Evolutionary conservation across 2,888 invertebrate genomes (phyloP), one percentile per base, ranked within the genome.

Genomic region (Andrena camellia): DNA sequence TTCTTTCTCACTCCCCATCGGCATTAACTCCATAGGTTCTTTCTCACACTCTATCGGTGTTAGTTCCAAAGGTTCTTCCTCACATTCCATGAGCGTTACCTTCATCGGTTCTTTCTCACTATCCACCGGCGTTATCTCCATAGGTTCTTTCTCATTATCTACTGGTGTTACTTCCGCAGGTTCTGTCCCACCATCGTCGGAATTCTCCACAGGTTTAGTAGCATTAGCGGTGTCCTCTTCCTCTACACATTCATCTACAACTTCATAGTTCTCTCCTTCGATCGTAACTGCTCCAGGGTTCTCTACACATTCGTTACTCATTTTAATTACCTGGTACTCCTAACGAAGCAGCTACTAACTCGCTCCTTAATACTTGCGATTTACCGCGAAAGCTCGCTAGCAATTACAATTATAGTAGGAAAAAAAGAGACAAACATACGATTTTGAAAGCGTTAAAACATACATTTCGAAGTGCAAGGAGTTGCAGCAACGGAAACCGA

Each of bases 211-310:
- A 52, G n/a, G 10, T 13, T 76, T 60, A 26, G 8, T 10, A 17
- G 26, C 23, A 62, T 62, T 63, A 35, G 54, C 23, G 2, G 48
- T 31, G 7, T 91, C 91, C 6, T 92, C 91, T 23, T 91, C 90
- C 31, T 89, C 90, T 0, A 78, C 70, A 57, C 90, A 90, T 82
- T 92, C 93, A 23, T 92, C 92, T 6, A 92, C 88, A 17, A 93
- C 90, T 81, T 93, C 88, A 68, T 91, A 92, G 78, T 92, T 90
- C 60, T 91, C 92, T 10, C 90, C 90, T 77, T 92, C 92, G 60
- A 92, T 90, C 78, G 89, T 88, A 52, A 87, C 86, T 70, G 71
- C 82, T 48, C 84, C 89, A 26, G 87, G 83, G 69, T 89, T 88
- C 72, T 91, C 92, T 91, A 64, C 31, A 68, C 17, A 10, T 67